phyloP scores from a whole-genome alignment of 2,113 vertebrate genomes.

The Zosterops lateralis region DNA sequence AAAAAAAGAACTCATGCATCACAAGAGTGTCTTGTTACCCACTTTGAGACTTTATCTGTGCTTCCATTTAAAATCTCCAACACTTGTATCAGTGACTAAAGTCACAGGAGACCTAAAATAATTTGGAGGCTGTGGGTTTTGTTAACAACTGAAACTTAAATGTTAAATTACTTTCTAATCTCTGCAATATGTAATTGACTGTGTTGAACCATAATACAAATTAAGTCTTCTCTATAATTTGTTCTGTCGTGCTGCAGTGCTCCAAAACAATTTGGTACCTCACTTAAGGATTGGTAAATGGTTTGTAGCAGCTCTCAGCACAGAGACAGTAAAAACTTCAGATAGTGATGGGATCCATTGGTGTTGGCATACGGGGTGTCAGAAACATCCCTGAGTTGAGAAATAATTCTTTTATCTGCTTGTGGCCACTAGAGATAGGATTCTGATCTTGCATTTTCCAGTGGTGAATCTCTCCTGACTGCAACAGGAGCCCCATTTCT shows the following conservation, averaged over 20 bases:
- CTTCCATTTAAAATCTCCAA: slow-evolving; percentile 34
- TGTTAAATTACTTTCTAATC: slow-evolving; percentile 74
- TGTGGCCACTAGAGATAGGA: neutral
- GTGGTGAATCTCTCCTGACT: neutral
- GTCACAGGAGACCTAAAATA: slow-evolving; percentile 37
- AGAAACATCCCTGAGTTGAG: neutral
- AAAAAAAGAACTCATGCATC: neutral
- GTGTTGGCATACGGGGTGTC: neutral
- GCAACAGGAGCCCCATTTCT: neutral
- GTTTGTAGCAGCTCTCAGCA: slow-evolving; percentile 49
- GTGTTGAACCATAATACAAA: slow-evolving; percentile 73
- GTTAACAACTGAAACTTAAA: slow-evolving; percentile 63
- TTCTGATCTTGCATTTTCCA: neutral
- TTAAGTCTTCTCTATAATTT: slow-evolving; percentile 74
- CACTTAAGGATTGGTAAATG: slow-evolving; percentile 68
- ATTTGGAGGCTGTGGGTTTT: slow-evolving; percentile 51
- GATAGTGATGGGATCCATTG: neutral
- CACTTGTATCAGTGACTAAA: neutral
- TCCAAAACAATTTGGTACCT: slow-evolving; percentile 74
- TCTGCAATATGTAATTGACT: slow-evolving; percentile 75
- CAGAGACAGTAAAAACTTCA: slow-evolving; percentile 14
- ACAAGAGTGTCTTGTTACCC: slow-evolving; percentile 20
- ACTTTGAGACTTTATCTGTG: neutral
- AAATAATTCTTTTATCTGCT: neutral
- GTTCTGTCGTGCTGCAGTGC: slow-evolving; percentile 62